Base-by-base conservation (phyloP, 2,888 invertebrate genomes). In the Oligia fasciuncula region DNA sequence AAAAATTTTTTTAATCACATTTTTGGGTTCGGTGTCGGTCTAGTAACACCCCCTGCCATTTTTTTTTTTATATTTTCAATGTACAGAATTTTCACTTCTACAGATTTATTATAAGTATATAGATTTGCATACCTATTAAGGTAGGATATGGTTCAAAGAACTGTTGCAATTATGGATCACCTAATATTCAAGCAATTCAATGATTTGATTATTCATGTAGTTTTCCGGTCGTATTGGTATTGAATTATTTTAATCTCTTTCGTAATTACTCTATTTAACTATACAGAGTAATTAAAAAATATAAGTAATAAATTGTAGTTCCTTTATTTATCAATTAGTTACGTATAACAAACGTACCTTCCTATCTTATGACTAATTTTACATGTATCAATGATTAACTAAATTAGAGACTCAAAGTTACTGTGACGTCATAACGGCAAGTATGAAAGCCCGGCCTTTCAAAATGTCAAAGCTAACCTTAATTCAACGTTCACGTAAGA, bases 381-480 rank as follows among this genome's bases (percentile, higher is more conserved):
- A 19, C 0, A 68, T 14, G 14, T 62, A 80, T 73, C 60, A 54
- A 62, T 62, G 46, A 81, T 66, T 70, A 35, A 83, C 23, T 46
- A 63, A 66, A 73, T 78, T 62, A 49, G 14, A 69, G 40, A 62
- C 60, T 66, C 57, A 66, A 67, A 84, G 69, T 69, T 80, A 73
- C 57, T 73, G 4, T 19, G 63, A 46, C 43, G 46, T 60, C 54
- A 78, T 69, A 51, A 63, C n/a, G 60, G 19, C 23, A n/a, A 62
- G 46, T 51, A 23, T 75, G 66, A 74, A 75, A 79, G 40, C 17
- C 62, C 68, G 19, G 73, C 66, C 86, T 75, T 81, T 74, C 49
- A 68, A 65, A 71, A 73, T 77, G 29, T 81, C 81, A 83, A 76
- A 83, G 71, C 51, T 68, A 73, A 77, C 74, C 72, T 75, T 83